phyloP scores from a whole-genome alignment of 2,888 invertebrate species.

The Leptopterna dolabrata region DNA sequence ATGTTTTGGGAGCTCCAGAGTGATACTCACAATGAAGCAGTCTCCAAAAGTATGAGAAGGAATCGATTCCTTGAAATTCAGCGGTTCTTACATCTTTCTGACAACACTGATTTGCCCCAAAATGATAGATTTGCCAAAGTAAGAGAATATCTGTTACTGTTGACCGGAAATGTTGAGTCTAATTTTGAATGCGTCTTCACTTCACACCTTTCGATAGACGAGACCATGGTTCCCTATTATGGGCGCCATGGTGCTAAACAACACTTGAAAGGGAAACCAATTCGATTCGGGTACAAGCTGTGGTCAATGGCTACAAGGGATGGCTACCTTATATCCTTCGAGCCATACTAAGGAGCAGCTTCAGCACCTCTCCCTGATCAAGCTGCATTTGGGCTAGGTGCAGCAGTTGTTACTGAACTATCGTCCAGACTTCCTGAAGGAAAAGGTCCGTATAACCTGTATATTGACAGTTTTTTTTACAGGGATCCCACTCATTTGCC shows the following conservation, averaged over 20 bases:
- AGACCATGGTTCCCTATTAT: constrained; percentile 61
- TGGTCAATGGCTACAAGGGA: constrained; percentile 30
- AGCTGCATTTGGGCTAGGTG: constrained; percentile 30
- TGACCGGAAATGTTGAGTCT: constrained; percentile 55
- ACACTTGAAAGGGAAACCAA: constrained; percentile 59
- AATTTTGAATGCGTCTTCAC: constrained; percentile 52
- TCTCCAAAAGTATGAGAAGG: constrained; percentile 37
- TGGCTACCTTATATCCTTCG: constrained; percentile 18
- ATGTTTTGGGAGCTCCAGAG: constrained; percentile 38
- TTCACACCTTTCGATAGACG: constrained; percentile 56
- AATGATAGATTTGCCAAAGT: constrained; percentile 59
- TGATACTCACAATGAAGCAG: constrained; percentile 23
- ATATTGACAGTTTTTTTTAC: constrained; percentile 32
- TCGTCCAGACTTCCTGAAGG: background rate
- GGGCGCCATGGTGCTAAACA: constrained; percentile 58
- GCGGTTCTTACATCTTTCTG: constrained; percentile 49
- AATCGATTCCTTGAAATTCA: constrained; percentile 54
- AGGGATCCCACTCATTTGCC: background rate
- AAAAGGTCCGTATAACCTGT: constrained; percentile 33
- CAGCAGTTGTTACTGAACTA: constrained; percentile 25
- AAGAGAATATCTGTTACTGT: constrained; percentile 55
- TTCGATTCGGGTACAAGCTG: constrained; percentile 57
- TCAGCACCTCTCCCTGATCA: constrained; percentile 34
- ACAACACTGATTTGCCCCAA: constrained; percentile 43
- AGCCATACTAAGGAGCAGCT: constrained; percentile 45